Evolutionary conservation across 2,888 invertebrate species (phyloP), one percentile per base, ranked within the genome.

Genomic region (Meiosimyza platycephala): DNA sequence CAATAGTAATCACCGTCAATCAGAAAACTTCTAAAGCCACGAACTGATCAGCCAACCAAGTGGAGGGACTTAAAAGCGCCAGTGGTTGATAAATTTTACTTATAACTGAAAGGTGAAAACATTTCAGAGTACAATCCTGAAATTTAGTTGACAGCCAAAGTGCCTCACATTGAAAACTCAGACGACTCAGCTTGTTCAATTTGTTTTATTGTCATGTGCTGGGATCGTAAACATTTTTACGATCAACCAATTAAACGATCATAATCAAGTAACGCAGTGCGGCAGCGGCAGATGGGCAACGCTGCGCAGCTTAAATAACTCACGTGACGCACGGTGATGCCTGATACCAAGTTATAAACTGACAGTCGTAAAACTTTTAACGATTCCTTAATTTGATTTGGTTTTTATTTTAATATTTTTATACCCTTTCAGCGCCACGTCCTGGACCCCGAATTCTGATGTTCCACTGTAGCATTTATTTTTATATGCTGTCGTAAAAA

Each of bases 311-410:
- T 40, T 40, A 40, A 40, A 40, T 40, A 40, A 40, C 40, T 40
- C 40, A 40, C 40, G 40, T 40, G 40, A 40, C 16, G 55, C 55
- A 18, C 18, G 7, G 55, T 18, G 9, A 54, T 54, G 12, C 55
- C 55, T 28, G 28, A 28, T 28, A 13, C 40, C 6, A 40, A 40
- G 9, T 9, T 40, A 40, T 40, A 40, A 3, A 40, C 40, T 40
- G 40, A 72, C 59, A 75, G 81, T 76, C 80, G 81, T 83, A 83
- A 83, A 83, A 81, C 80, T 80, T 79, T 84, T 84, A 84, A 84
- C 85, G 84, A 84, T 82, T 84, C 80, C 81, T 84, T 84, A 84
- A 84, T 85, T 84, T 83, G 84, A 85, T 84, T 84, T 84, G 79
- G 80, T 75, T 76, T 77, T 71, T 81, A 79, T 77, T 75, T 73